These are phyloP conservation scores for Chelmon rostratus DNA, from an alignment of 2,797 vertebrate genomes.

Conservation along the genomic window DNA sequence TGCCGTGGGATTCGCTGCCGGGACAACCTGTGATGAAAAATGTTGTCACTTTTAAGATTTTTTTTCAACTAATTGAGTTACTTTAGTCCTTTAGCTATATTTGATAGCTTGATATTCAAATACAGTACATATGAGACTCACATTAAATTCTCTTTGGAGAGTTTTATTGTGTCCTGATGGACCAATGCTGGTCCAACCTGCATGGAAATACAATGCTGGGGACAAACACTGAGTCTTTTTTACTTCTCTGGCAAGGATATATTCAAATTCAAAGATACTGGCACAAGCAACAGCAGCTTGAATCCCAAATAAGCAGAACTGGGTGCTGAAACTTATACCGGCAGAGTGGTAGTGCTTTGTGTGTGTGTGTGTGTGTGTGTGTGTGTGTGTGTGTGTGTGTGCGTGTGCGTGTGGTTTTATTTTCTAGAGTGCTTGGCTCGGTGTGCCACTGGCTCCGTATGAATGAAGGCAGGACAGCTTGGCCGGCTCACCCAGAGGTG, in stretches of 20 bases:
- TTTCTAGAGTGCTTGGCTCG: slow-evolving; percentile 64
- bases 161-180: not conserved
- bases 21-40: not conserved
- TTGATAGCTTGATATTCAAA: not conserved
- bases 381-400: slow-evolving; percentile 11
- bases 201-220: not conserved
- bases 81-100: not conserved
- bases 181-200: not conserved
- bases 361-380: slow-evolving; percentile 16
- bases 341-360: slow-evolving; percentile 1
- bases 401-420: slow-evolving; percentile 48
- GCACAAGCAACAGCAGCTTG: slow-evolving; percentile 41
- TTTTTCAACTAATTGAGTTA: not conserved
- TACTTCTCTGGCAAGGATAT: slow-evolving; percentile 35
- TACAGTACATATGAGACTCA: not conserved
- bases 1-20: not conserved
- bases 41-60: slow-evolving; percentile 3
- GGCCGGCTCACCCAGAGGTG: slow-evolving; percentile 51
- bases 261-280: slow-evolving; percentile 52
- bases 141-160: not conserved
- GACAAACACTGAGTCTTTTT: not conserved
- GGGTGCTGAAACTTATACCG: slow-evolving; percentile 36
- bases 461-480: slow-evolving; percentile 68
- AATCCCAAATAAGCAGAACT: slow-evolving; percentile 53
- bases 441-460: slow-evolving; percentile 63